phyloP scores from a whole-genome alignment of 2,888 invertebrate genomes.

The Nymphalis c-album region DNA sequence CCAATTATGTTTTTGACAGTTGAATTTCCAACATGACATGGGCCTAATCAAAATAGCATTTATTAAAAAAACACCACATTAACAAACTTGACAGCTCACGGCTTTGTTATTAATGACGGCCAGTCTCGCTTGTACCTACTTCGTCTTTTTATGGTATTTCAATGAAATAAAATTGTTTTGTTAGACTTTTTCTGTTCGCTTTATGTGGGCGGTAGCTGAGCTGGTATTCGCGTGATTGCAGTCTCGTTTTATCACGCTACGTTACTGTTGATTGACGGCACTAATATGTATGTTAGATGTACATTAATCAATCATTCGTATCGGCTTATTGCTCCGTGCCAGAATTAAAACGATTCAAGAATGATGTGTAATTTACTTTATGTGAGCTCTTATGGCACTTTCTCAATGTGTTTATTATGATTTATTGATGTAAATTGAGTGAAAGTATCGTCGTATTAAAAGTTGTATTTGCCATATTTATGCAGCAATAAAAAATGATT shows the following conservation, averaged over 20 bases:
- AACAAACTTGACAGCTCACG: constrained; percentile 79
- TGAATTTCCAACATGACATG: constrained; percentile 81
- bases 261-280: constrained; percentile 68
- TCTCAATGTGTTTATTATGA: constrained; percentile 32
- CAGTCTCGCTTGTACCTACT: constrained; percentile 53
- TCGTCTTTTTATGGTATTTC: constrained; percentile 60
- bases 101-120: constrained; percentile 76
- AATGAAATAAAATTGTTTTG: constrained; percentile 71
- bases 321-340: constrained; percentile 59
- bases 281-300: constrained; percentile 68
- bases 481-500: neutral
- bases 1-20: constrained; percentile 82
- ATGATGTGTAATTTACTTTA: constrained; percentile 57
- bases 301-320: constrained; percentile 71
- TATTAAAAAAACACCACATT: constrained; percentile 77
- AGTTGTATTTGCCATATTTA: too few relatives aligned
- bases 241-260: constrained; percentile 65
- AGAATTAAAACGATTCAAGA: constrained; percentile 43
- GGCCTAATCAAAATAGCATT: constrained; percentile 83
- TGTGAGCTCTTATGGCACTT: constrained; percentile 29
- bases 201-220: constrained; percentile 61
- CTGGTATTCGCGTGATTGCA: constrained; percentile 62
- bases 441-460: neutral
- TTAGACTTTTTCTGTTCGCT: constrained; percentile 55
- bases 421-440: neutral